phyloP scores from a whole-genome alignment of 2,113 vertebrate species.

The Tretioscincus oriximinensis region DNA sequence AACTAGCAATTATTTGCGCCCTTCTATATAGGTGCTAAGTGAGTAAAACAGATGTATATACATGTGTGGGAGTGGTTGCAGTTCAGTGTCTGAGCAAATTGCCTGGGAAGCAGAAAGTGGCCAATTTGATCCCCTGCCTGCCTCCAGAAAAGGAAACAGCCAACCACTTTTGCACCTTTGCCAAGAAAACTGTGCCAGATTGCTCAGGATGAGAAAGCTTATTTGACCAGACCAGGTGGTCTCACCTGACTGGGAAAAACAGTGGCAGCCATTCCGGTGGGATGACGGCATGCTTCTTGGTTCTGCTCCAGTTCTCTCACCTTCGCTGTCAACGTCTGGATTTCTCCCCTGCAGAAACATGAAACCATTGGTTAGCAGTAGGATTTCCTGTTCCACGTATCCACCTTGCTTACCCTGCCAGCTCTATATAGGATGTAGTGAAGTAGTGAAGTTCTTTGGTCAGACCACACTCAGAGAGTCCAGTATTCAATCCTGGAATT shows the following conservation, averaged over 20 bases:
- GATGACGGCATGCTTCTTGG: constrained; percentile 42
- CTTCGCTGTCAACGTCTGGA: constrained; percentile 61
- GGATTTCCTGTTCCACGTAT: background rate
- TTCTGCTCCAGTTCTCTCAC: constrained; percentile 58
- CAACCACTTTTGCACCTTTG: too few species aligned
- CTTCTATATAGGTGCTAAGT: background rate
- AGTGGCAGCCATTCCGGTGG: constrained; percentile 7
- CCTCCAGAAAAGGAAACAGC: too few species aligned
- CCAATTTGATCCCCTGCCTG: too few species aligned
- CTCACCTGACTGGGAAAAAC: constrained; percentile 59
- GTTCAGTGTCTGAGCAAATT: too few species aligned
- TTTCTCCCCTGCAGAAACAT: constrained; percentile 62
- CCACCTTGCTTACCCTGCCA: too few species aligned
- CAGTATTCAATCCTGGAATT: too few species aligned
- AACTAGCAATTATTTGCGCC: too few species aligned
- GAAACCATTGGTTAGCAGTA: background rate
- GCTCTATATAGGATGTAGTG: background rate
- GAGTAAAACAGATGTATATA: background rate
- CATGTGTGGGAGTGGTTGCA: background rate
- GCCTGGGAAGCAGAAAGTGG: too few species aligned
- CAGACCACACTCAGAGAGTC: too few species aligned
- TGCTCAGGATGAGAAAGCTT: background rate
- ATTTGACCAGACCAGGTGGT: background rate
- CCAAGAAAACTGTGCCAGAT: too few species aligned
- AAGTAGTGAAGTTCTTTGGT: too few species aligned